phyloP scores from a whole-genome alignment of 2,888 invertebrate species.

The Platypus cylindrus region DNA sequence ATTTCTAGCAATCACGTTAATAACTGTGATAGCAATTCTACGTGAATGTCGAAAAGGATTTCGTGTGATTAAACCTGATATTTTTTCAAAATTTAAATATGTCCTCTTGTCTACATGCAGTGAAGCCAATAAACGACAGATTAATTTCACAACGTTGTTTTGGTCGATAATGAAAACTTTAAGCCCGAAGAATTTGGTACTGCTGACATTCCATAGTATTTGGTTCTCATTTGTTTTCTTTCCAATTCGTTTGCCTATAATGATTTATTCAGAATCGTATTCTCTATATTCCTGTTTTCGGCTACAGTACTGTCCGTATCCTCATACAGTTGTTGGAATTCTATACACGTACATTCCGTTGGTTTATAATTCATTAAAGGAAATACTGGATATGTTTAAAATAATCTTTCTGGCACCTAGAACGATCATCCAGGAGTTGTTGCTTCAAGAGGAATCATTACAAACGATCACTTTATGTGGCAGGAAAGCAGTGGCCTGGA shows the following conservation, averaged over 20 bases:
- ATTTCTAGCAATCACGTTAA: constrained; percentile 48
- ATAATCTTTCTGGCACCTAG: constrained; percentile 39
- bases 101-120: constrained; percentile 29
- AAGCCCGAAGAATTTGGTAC: constrained; percentile 35
- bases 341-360: constrained; percentile 37
- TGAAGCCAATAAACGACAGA: constrained; percentile 27
- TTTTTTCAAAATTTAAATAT: constrained; percentile 37
- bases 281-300: constrained; percentile 32
- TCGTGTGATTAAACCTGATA: constrained; percentile 34
- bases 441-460: constrained; percentile 40
- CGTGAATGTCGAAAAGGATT: constrained; percentile 48
- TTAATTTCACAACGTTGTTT: constrained; percentile 25
- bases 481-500: constrained; percentile 61
- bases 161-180: constrained; percentile 33
- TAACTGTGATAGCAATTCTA: constrained; percentile 49
- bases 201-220: constrained; percentile 26
- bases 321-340: constrained; percentile 29
- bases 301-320: constrained; percentile 30
- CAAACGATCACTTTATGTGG: constrained; percentile 57
- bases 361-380: constrained; percentile 32
- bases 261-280: constrained; percentile 33
- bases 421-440: constrained; percentile 44
- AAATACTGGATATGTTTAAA: constrained; percentile 33
- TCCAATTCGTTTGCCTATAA: constrained; percentile 31
- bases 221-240: constrained; percentile 26